Evolutionary conservation across 2,113 vertebrate species (phyloP).

Genomic region (Panthera leo): DNA sequence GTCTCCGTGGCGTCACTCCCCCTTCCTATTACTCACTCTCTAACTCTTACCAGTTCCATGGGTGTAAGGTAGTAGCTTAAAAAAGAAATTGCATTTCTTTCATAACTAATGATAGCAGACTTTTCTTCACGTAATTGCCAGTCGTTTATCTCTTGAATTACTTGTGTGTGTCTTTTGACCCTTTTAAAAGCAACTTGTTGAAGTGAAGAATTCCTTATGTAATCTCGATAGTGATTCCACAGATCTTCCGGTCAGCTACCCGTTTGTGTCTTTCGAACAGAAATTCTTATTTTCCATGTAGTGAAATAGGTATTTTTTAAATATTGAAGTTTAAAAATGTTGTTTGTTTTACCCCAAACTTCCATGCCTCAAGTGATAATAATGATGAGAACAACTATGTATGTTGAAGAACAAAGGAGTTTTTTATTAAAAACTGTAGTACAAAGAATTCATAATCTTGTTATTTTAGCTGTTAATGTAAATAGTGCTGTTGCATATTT

Average conservation of each 20-base stretch:
- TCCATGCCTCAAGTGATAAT: neutral
- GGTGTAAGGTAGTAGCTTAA: neutral
- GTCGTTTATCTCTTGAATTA: neutral
- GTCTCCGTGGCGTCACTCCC: neutral
- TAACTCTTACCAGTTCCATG: neutral
- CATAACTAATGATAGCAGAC: neutral
- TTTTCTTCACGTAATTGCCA: neutral
- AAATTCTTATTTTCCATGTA: neutral
- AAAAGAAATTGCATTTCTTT: neutral
- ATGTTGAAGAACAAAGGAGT: slow-evolving; percentile 1
- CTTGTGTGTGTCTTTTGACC: neutral
- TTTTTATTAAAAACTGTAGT: neutral
- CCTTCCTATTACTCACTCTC: neutral
- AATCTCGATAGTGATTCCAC: neutral
- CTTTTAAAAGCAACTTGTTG: neutral
- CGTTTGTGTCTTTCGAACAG: neutral
- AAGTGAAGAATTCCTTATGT: neutral
- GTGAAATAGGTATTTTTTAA: neutral
- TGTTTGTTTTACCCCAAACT: neutral
- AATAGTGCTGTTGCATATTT: neutral
- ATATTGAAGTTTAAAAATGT: neutral
- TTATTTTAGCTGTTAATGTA: neutral
- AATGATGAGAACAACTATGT: neutral
- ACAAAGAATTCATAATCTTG: neutral
- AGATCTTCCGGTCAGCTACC: neutral